Conservation (phyloP, 2,797 vertebrate species). For the Alosa sapidissima region DNA sequence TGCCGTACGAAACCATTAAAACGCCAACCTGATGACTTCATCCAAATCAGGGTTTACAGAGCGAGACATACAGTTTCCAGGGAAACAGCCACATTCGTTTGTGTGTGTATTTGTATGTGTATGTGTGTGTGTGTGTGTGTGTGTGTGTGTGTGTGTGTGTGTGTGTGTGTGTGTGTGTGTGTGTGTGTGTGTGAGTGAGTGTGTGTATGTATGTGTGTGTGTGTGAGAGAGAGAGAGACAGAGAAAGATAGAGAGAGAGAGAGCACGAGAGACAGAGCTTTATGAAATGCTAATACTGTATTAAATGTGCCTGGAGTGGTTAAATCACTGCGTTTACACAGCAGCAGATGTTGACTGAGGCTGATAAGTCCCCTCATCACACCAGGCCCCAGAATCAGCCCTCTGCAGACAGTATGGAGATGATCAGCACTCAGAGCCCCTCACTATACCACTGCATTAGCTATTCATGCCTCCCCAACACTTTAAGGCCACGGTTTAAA, state of each 20-base stretch:
- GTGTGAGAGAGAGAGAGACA: too few species aligned
- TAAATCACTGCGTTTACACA: not conserved
- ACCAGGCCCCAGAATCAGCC: not conserved
- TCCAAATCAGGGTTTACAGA: not conserved
- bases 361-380: not conserved
- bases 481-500: slow-evolving; percentile 30
- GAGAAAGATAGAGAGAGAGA: not conserved
- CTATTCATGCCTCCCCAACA: not conserved
- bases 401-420: not conserved
- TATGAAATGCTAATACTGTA: not conserved
- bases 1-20: not conserved
- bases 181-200: not conserved
- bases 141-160: not conserved
- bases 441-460: not conserved
- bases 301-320: not conserved
- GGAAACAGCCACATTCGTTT: not conserved
- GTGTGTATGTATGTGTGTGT: not conserved
- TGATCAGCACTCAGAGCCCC: not conserved
- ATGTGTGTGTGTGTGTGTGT: not conserved
- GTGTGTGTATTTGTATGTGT: not conserved
- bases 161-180: not conserved
- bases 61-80: not conserved
- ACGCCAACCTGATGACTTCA: slow-evolving; percentile 8
- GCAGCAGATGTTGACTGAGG: slow-evolving; percentile 7
- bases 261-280: not conserved